phyloP scores from a whole-genome alignment of 2,888 invertebrate species.

The Idaea aversata region DNA sequence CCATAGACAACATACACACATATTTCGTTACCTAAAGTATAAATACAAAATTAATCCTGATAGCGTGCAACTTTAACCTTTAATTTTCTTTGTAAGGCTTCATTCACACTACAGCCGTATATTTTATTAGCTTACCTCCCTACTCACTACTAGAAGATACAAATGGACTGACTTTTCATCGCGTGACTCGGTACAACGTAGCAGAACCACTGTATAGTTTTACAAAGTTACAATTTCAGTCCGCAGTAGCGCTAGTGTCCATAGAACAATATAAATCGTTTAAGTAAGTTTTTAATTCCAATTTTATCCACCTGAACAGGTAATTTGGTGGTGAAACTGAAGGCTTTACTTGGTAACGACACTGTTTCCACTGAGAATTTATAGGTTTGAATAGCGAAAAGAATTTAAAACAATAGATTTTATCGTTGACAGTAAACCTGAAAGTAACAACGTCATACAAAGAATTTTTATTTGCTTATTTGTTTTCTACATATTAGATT shows the following conservation, averaged over 20 bases:
- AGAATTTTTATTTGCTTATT: background rate
- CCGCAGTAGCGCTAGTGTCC: background rate
- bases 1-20: too few relatives aligned
- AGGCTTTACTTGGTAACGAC: slow-evolving; percentile 23
- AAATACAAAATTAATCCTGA: background rate
- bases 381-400: slow-evolving; percentile 28
- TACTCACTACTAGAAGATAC: slow-evolving; percentile 25
- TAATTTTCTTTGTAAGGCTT: slow-evolving; percentile 12
- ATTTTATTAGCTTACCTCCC: slow-evolving; percentile 12
- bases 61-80: background rate
- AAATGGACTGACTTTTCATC: slow-evolving; percentile 23
- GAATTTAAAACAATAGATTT: slow-evolving; percentile 29
- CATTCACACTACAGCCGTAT: slow-evolving; percentile 16
- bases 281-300: background rate
- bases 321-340: background rate
- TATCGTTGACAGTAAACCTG: slow-evolving; percentile 18
- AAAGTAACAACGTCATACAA: background rate
- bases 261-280: background rate
- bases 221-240: background rate
- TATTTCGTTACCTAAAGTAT: background rate
- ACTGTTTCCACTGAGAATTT: slow-evolving; percentile 26
- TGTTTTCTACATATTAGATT: too few relatives aligned
- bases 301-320: background rate
- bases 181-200: slow-evolving; percentile 23
- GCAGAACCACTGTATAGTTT: background rate